Evolutionary conservation across 2,113 vertebrate species (phyloP), one percentile per base, ranked within the genome.

Genomic region (Takifugu bimaculatus): DNA sequence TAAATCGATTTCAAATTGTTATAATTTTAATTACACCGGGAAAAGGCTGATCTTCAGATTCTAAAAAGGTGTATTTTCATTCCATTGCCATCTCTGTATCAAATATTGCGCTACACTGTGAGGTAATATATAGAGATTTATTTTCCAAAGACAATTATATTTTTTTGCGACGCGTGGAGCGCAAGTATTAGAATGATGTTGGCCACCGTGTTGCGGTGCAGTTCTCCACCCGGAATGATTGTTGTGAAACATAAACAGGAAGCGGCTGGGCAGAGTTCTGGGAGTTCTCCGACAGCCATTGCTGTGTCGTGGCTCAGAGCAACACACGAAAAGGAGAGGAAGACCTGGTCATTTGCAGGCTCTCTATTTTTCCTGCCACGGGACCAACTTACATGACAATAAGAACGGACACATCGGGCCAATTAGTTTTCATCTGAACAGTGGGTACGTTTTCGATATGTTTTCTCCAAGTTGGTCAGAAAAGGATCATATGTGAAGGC

Each of bases 301-400:
- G 88, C 88, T 87, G 90, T 85, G 89, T 92, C 91, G 91, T 91
- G 91, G 90, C 90, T 91, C 81, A 83, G 73, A 90, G 86, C 85
- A 87, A 88, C 88, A 90, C 80, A 87, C 79, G 68, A 81, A 82
- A 70, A 60, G 60, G 55, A 67, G 65, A 83, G 66, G 80, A 82
- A 70, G 78, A 79, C 52, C 73, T 80, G 80, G 61, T 43, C 49
- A 59, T 53, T 73, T 50, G 25, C 55, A 53, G 72, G 57, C 58
- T 71, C 72, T 75, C 59, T 48, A 10, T 13, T 48, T 32, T 51
- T 26, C 50, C 51, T n/a, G 62, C 50, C 20, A 25, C 25, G 54
- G 60, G 67, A 67, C 49, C 15, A 20, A 54, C 62, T 82, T 84
- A 84, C 65, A 79, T 84, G 77, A 64, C 44, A 69, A 54, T 29